A percentile compares a stretch with the other conserved stretches of the same genome.
phyloP scores from a whole-genome alignment of 2,797 vertebrate species.

The Cebuella pygmaea region DNA sequence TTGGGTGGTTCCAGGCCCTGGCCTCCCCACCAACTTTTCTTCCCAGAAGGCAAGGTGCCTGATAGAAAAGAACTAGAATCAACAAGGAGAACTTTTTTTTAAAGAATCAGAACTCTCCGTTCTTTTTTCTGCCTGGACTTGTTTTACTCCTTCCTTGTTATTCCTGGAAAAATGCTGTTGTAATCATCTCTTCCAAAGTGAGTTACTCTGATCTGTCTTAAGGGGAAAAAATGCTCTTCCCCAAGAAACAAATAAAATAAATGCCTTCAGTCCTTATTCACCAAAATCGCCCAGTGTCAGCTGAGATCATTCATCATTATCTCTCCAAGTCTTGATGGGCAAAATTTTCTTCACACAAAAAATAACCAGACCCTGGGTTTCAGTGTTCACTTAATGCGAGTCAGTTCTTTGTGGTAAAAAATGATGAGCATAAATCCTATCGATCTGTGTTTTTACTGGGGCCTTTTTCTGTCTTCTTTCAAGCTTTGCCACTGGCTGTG shows the following conservation, averaged over 20 bases:
- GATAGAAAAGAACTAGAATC: neutral
- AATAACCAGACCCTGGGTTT: neutral
- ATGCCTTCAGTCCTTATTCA: constrained; percentile 49
- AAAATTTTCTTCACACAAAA: constrained; percentile 48
- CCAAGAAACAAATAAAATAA: constrained; percentile 6
- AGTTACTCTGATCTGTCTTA: constrained; percentile 37
- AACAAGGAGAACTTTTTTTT: neutral
- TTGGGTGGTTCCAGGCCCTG: neutral
- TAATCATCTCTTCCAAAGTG: constrained; percentile 54
- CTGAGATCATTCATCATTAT: constrained; percentile 50
- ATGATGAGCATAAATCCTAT: neutral
- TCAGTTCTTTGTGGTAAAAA: neutral
- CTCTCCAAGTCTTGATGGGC: neutral
- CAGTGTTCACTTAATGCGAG: neutral
- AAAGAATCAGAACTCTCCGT: constrained; percentile 45
- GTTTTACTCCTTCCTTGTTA: constrained; percentile 64
- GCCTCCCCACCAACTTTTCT: neutral
- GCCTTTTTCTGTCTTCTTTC: constrained; percentile 35
- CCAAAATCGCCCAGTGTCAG: neutral
- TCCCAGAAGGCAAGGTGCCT: neutral
- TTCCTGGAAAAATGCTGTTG: constrained; percentile 66
- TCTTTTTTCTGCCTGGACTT: constrained; percentile 55
- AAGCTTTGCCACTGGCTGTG: constrained; percentile 94
- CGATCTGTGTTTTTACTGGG: neutral
- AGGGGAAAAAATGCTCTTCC: constrained; percentile 36